These are phyloP conservation scores for Orthosia gracilis DNA, from an alignment of 2,888 invertebrate genomes.

Conservation along the genomic window DNA sequence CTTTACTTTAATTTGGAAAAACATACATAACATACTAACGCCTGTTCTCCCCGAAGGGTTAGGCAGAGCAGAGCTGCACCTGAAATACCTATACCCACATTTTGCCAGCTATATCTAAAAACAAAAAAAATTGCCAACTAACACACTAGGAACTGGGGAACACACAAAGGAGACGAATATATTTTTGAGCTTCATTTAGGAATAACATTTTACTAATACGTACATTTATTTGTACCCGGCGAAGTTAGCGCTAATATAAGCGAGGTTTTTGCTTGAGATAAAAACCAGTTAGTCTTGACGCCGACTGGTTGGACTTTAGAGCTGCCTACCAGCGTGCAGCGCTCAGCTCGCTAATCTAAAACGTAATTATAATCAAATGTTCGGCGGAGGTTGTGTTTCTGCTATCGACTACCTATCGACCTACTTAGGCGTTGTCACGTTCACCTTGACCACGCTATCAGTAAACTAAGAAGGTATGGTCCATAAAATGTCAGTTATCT, in stretches of 20 bases:
- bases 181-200: background rate
- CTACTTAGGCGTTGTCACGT: conserved; percentile 6
- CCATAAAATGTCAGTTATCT: background rate
- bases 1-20: background rate
- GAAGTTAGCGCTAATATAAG: conserved; percentile 17
- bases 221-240: conserved; percentile 14
- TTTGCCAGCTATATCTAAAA: too few relatives aligned
- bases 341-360: conserved; percentile 30
- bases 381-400: conserved; percentile 11
- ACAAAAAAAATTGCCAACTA: too few relatives aligned
- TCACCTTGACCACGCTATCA: conserved; percentile 19
- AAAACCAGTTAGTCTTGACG: conserved; percentile 50
- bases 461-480: conserved; percentile 2
- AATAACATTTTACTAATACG: background rate
- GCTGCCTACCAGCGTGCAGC: background rate
- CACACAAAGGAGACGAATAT: conserved; percentile 1
- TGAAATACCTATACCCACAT: too few relatives aligned
- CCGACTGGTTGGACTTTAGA: conserved; percentile 21
- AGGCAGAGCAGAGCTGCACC: too few relatives aligned
- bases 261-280: conserved; percentile 30
- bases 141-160: too few relatives aligned
- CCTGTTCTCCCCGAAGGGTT: too few relatives aligned
- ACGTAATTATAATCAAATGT: conserved; percentile 24
- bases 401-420: background rate
- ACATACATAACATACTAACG: too few relatives aligned